phyloP scores from a whole-genome alignment of 1,140 invertebrate genomes.

The Ephestia elutella region DNA sequence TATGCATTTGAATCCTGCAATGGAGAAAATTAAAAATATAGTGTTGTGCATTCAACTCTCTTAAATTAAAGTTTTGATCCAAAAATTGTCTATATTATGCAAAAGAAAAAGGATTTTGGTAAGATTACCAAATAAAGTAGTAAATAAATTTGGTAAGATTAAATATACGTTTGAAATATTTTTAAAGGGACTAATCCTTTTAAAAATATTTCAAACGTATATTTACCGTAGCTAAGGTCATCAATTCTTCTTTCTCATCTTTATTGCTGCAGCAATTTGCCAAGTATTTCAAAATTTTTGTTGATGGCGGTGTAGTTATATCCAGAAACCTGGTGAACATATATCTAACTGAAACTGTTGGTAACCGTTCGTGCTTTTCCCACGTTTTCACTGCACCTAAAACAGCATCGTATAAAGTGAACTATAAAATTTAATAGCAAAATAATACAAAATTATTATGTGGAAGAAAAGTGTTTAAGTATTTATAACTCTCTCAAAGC shows the following conservation, averaged over 20 bases:
- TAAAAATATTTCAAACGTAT: not conserved
- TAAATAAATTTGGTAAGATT: too few species aligned
- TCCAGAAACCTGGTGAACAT: conserved; percentile 91
- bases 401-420: conserved; percentile 2
- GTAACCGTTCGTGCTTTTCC: conserved; percentile 88
- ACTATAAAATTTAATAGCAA: not conserved
- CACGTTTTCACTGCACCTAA: conserved; percentile 87
- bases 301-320: conserved; percentile 94
- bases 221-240: conserved; percentile 82
- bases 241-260: conserved; percentile 82
- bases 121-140: too few species aligned
- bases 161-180: conserved; percentile 39
- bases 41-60: too few species aligned
- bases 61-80: too few species aligned
- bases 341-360: conserved; percentile 83
- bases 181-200: too few species aligned
- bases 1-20: conserved; percentile 88
- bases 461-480: too few species aligned
- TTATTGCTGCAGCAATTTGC: conserved; percentile 84
- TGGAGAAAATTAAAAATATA: too few species aligned
- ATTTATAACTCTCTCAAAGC: too few species aligned
- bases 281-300: conserved; percentile 88
- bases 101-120: too few species aligned
- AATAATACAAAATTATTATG: too few species aligned
- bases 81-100: too few species aligned